phyloP scores from a whole-genome alignment of 2,113 vertebrate genomes.

The Mirza zaza region DNA sequence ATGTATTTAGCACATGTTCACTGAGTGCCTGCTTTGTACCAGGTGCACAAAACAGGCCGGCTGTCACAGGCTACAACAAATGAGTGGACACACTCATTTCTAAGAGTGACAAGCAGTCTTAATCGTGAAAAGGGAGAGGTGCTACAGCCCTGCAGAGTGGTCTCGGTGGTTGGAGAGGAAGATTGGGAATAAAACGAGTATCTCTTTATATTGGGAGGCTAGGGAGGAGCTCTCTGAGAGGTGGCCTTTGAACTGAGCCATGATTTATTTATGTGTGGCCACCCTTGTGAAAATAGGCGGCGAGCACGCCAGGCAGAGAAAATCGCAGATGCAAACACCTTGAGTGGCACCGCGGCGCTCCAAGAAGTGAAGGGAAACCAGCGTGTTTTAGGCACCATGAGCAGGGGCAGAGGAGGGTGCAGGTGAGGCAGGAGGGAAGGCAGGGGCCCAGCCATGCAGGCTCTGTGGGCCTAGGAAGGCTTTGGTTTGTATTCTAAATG shows the following conservation, averaged over 20 bases:
- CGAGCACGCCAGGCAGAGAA: not conserved
- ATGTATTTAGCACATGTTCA: not conserved
- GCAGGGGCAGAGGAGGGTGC: too few species aligned
- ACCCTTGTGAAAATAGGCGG: not conserved
- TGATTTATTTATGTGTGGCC: not conserved
- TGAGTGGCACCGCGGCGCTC: too few species aligned
- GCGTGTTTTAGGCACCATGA: too few species aligned
- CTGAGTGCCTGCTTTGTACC: not conserved
- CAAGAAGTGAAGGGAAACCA: not conserved
- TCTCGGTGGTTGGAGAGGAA: not conserved
- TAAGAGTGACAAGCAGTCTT: not conserved
- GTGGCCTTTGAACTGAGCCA: not conserved
- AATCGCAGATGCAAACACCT: not conserved
- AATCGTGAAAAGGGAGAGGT: too few species aligned
- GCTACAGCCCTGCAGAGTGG: not conserved
- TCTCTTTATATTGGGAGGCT: not conserved
- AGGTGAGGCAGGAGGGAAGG: not conserved
- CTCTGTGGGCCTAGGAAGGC: not conserved
- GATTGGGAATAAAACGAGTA: not conserved
- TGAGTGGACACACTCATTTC: not conserved
- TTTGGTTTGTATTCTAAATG: not conserved
- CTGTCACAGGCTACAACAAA: not conserved
- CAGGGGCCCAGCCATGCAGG: not conserved
- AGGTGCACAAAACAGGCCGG: too few species aligned
- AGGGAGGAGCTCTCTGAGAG: not conserved